phyloP scores from a whole-genome alignment of 2,113 vertebrate genomes.

The Rhineura floridana region DNA sequence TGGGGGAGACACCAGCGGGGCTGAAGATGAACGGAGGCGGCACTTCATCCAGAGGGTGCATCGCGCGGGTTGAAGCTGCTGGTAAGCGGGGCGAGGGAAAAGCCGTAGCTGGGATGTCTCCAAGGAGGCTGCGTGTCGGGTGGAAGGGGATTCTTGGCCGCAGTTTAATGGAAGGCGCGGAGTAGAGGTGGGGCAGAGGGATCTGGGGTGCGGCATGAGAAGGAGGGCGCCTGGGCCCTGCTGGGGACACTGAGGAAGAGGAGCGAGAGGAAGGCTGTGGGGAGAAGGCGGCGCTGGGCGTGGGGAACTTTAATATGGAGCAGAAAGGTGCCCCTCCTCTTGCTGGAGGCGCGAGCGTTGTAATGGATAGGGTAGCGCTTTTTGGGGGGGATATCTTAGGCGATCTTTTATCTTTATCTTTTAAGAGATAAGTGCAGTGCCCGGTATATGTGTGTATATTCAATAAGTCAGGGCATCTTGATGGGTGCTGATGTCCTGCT shows the following conservation, averaged over 20 bases:
- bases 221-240: neutral
- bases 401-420: neutral
- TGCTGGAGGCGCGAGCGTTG: neutral
- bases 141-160: neutral
- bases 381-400: too few relatives aligned
- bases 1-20: neutral
- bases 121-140: too few relatives aligned
- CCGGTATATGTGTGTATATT: too few relatives aligned
- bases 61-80: neutral
- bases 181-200: neutral
- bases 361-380: too few relatives aligned
- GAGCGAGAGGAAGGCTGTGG: too few relatives aligned
- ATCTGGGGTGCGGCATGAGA: too few relatives aligned
- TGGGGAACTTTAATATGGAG: neutral
- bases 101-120: constrained; percentile 27
- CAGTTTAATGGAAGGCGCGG: too few relatives aligned
- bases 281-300: neutral
- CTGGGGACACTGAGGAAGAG: neutral
- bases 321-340: neutral
- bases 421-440: neutral
- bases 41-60: neutral
- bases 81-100: constrained; percentile 9
- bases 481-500: too few relatives aligned
- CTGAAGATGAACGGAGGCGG: constrained; percentile 4
- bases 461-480: neutral